These are phyloP conservation scores for Gracilinanus agilis DNA, from an alignment of 2,113 vertebrate species.

Conservation along the genomic window DNA sequence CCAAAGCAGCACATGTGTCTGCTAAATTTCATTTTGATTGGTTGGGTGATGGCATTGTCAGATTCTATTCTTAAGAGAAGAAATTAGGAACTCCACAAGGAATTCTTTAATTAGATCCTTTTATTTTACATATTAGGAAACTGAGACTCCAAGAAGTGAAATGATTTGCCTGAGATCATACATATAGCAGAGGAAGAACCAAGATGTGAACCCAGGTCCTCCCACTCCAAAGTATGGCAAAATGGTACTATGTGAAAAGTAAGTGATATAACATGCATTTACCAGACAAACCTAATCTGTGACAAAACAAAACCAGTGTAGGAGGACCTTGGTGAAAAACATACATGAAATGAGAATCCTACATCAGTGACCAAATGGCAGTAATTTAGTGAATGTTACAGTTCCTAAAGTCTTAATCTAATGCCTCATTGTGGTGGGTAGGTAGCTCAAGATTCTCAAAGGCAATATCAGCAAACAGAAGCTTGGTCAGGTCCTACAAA, in stretches of 20 bases:
- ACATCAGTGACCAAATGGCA: not conserved
- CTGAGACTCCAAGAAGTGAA: not conserved
- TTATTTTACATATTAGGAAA: not conserved
- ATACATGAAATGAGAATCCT: not conserved
- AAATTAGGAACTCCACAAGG: too few species aligned
- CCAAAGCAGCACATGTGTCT: too few species aligned
- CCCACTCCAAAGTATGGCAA: not conserved
- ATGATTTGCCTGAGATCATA: not conserved
- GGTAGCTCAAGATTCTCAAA: not conserved
- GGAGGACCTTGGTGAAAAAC: not conserved
- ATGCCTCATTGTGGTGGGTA: not conserved
- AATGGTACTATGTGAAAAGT: not conserved
- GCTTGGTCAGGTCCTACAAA: not conserved
- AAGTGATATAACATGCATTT: not conserved
- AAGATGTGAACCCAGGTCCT: not conserved
- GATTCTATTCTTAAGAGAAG: too few species aligned
- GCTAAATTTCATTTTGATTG: too few species aligned
- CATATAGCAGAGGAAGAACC: not conserved
- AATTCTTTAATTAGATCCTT: not conserved
- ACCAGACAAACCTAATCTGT: not conserved
- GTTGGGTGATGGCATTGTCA: too few species aligned
- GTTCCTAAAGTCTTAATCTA: not conserved
- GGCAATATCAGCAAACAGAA: not conserved
- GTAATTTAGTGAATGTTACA: not conserved
- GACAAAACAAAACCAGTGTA: not conserved